Base-by-base conservation (phyloP, 2,888 invertebrate genomes). In the Watsonalla binaria region DNA sequence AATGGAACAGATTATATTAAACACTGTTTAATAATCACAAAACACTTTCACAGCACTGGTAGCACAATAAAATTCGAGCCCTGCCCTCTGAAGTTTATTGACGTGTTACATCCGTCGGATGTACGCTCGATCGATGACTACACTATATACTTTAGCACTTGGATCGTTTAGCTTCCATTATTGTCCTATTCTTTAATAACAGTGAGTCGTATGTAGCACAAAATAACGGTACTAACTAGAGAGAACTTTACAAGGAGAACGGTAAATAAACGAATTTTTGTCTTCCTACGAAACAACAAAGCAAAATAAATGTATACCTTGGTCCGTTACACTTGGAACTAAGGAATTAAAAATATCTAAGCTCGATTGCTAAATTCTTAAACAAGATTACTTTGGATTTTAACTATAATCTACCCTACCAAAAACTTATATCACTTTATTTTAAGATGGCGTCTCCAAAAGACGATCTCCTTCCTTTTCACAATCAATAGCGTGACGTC, bases 291-390 rank as follows among this genome's bases (percentile, higher is more conserved):
- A 70, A 77, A 77, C 72, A 79, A 76, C 77, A 84, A 81, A 76
- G 68, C 68, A 78, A 92, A 92, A 92, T 92, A 91, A 78, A 72
- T 68, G 74, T 90, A 84, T 92, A 95, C 95, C 94, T 94, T 94
- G 94, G 95, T 95, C 93, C 94, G 94, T 94, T 93, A 94, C 92
- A 93, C 93, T 93, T 92, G 93, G 92, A 93, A 92, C 88, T 71
- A 79, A 70, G 65, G 71, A 79, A 78, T 80, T 75, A 81, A 82
- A 84, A 84, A 74, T 80, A 80, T 72, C 73, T 82, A 81, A 85
- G 79, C 80, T 78, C 79, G 78, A 84, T 83, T 79, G 69, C 77
- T 82, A 82, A 76, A 76, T 78, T 79, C 80, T 76, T 78, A 81
- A 76, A 71, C 70, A 76, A 75, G 90, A 90, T 90, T 88, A 89